Base-by-base conservation (phyloP, 1,140 invertebrate species). In the Drosophila littoralis region DNA sequence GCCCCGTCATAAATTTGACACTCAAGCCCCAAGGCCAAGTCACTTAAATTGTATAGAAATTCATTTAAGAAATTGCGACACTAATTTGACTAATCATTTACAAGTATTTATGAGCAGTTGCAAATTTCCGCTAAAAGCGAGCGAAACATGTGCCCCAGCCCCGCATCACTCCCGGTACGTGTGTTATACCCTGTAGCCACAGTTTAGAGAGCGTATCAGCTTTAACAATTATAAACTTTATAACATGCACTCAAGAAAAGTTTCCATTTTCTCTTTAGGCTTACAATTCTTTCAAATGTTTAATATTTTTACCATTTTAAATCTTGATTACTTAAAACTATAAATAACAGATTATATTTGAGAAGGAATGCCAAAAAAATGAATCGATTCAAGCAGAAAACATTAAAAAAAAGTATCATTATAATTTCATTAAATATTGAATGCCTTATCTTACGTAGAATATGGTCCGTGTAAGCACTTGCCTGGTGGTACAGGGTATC, bases 1-100 rank as follows among this genome's bases (percentile, higher is more conserved):
- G n/a, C 1, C 4, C 6, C 6, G 4, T 17, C 32, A 43, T 42
- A 40, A 58, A 58, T 58, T 58, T 58, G 10, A 17, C 7, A 13
- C 28, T 36, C 51, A 48, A 48, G 9, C n/a, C 9, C 13, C 60
- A 59, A 65, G 59, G 67, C 59, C 60, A 74, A 50, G n/a, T 15
- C 35, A 22, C 55, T 61, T 55, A 50, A 74, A 79, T 85, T 68
- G 55, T 42, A 61, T 52, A 75, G 10, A 65, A 89, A 89, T 88
- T 89, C 77, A 88, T 88, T 88, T 77, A 61, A 88, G 80, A 89
- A 88, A 88, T 79, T 89, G 78, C 80, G 70, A 74, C 82, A 72
- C 69, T 84, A 88, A 88, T 88, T 88, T 88, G 50, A 69, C 74
- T 89, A 89, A 88, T 89, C 76, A 88, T 88, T 84, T 84, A 78